Evolutionary conservation across 2,113 vertebrate species (phyloP).

Genomic region (Uria aalge): DNA sequence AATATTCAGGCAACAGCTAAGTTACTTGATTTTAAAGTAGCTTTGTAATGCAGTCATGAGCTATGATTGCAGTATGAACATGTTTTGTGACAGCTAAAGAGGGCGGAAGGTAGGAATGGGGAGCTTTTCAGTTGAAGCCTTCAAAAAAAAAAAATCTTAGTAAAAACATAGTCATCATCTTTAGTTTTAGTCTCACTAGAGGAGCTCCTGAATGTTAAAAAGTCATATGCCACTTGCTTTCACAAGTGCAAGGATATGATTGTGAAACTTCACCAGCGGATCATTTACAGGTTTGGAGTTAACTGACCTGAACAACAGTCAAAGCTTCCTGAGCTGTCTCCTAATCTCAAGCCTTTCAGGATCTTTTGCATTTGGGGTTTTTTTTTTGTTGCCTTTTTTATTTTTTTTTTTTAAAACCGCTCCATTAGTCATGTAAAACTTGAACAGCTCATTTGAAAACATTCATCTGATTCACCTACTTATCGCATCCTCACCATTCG

Average conservation of each 20-base stretch:
- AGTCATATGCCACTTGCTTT: background rate
- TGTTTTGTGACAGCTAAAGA: background rate
- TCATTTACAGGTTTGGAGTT: background rate
- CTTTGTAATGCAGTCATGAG: background rate
- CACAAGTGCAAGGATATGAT: background rate
- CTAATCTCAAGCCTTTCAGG: background rate
- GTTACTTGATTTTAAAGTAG: conserved; percentile 2
- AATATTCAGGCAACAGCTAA: background rate
- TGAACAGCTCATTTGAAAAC: background rate
- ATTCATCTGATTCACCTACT: background rate
- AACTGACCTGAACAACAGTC: background rate
- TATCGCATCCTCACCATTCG: background rate
- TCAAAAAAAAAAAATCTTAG: background rate
- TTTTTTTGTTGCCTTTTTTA: too few relatives aligned
- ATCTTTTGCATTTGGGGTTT: background rate
- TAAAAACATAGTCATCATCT: background rate
- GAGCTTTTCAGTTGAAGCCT: background rate
- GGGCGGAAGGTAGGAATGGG: background rate
- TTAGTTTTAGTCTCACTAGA: background rate
- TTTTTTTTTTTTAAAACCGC: background rate
- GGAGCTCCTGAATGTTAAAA: background rate
- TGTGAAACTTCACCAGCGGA: background rate
- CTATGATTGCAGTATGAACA: background rate
- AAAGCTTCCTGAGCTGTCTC: background rate
- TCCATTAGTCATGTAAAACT: background rate